Evolutionary conservation across 2,888 invertebrate genomes (phyloP).

Genomic region (Alloplasta piceator): DNA sequence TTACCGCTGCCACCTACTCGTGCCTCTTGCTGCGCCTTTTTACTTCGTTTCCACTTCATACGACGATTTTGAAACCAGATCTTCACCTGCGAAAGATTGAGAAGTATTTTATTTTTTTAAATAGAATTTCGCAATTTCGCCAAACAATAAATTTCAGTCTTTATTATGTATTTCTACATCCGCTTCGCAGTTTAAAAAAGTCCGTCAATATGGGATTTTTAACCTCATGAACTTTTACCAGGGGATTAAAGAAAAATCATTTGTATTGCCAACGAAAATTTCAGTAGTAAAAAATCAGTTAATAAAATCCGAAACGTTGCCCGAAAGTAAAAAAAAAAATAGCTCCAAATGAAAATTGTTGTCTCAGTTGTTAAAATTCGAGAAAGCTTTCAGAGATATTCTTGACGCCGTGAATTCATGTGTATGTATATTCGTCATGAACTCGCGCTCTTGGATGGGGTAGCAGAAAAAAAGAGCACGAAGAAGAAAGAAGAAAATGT

Average conservation of each 20-base stretch:
- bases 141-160: too few relatives aligned
- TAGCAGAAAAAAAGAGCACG: constrained; percentile 21
- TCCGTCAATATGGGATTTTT: too few relatives aligned
- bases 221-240: too few relatives aligned
- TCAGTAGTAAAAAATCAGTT: too few relatives aligned
- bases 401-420: neutral
- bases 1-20: constrained; percentile 68
- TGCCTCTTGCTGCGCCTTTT: constrained; percentile 96
- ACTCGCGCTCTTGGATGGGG: constrained; percentile 46
- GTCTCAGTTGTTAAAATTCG: neutral
- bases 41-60: constrained; percentile 99
- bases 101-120: too few relatives aligned
- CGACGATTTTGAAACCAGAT: constrained; percentile 99
- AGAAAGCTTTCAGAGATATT: neutral
- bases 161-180: too few relatives aligned
- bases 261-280: too few relatives aligned
- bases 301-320: too few relatives aligned
- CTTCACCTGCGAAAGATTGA: constrained; percentile 89
- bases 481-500: constrained; percentile 63
- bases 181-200: too few relatives aligned
- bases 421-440: constrained; percentile 31
- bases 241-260: too few relatives aligned
- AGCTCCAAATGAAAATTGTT: too few relatives aligned
- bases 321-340: too few relatives aligned
- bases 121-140: neutral